These are phyloP conservation scores for Pseudochaenichthys georgianus DNA, from an alignment of 2,797 vertebrate genomes.

Conservation along the genomic window DNA sequence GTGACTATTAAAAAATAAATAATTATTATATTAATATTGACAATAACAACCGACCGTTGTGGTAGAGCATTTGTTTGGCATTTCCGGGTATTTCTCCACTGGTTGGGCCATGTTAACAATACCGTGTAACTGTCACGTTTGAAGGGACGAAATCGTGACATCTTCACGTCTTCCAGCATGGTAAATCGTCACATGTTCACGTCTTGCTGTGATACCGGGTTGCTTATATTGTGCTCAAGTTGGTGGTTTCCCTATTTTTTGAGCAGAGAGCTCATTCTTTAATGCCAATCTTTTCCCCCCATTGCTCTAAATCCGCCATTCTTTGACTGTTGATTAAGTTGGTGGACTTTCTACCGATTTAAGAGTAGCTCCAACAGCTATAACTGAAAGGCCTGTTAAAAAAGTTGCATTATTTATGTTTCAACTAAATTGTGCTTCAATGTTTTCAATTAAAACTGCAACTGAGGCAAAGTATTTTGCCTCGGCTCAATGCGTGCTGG, in stretches of 20 bases:
- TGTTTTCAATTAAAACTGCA: conserved; percentile 4
- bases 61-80: too few species aligned
- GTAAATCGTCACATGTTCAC: too few species aligned
- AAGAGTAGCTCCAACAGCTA: background rate
- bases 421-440: background rate
- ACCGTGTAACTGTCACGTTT: too few species aligned
- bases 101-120: too few species aligned
- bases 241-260: background rate
- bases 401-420: conserved; percentile 9
- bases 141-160: too few species aligned
- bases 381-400: background rate
- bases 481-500: background rate
- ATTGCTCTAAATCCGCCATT: background rate
- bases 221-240: background rate
- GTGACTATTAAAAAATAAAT: too few species aligned
- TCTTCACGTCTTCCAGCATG: too few species aligned
- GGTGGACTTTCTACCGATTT: background rate
- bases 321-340: conserved; percentile 4
- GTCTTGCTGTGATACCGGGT: too few species aligned
- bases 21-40: too few species aligned
- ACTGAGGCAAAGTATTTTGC: background rate
- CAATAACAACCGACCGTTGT: too few species aligned
- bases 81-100: too few species aligned
- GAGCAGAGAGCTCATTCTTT: background rate
- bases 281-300: background rate